phyloP scores from a whole-genome alignment of 2,113 vertebrate species.

The Hymenochirus boettgeri region DNA sequence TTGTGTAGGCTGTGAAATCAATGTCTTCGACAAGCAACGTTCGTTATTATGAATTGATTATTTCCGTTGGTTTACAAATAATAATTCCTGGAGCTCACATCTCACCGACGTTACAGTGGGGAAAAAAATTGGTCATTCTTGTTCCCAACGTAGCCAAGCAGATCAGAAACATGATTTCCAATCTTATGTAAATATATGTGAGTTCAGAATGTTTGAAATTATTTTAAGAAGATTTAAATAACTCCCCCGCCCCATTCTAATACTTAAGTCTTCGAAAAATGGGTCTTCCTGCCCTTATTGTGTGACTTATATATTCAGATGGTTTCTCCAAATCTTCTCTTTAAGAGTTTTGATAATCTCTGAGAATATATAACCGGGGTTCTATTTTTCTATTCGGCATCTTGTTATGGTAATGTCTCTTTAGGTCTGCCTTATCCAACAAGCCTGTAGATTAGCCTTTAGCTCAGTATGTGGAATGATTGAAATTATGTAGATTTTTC shows the following conservation, averaged over 20 bases:
- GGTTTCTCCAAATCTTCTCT: background rate
- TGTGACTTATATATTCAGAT: constrained; percentile 18
- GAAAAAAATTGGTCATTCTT: too few relatives aligned
- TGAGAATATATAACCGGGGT: background rate
- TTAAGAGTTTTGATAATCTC: constrained; percentile 16
- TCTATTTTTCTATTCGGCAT: background rate
- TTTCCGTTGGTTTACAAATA: too few relatives aligned
- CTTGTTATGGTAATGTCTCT: background rate
- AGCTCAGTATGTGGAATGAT: too few relatives aligned
- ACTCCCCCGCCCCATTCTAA: background rate
- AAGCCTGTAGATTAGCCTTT: too few relatives aligned
- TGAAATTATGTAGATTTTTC: too few relatives aligned
- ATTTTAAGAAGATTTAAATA: background rate
- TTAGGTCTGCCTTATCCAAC: too few relatives aligned
- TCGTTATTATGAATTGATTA: too few relatives aligned
- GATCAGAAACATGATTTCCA: background rate
- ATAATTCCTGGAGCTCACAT: too few relatives aligned
- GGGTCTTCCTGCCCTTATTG: background rate
- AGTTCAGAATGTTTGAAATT: background rate
- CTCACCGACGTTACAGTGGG: too few relatives aligned
- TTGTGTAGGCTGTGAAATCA: background rate
- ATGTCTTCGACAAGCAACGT: background rate
- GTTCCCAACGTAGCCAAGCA: too few relatives aligned
- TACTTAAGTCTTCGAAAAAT: too few relatives aligned
- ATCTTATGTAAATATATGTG: constrained; percentile 12